Conservation (phyloP, 2,797 vertebrate genomes). For the Amphiprion clarkii region DNA sequence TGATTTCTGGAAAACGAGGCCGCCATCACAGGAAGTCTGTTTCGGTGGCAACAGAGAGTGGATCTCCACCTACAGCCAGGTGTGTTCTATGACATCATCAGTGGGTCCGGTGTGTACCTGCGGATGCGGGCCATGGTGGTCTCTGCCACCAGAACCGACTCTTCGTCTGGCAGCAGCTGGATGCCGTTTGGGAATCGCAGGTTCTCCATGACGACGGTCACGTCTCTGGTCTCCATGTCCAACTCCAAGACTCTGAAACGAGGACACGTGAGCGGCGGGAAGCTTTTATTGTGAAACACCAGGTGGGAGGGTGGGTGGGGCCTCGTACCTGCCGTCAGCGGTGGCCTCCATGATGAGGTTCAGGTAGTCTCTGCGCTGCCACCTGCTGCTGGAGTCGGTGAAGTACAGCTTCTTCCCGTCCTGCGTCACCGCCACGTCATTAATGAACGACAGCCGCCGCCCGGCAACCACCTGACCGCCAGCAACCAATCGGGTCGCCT, state of each 20-base stretch:
- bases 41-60: slow-evolving; percentile 28
- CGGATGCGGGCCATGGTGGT: slow-evolving; percentile 95
- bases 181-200: slow-evolving; percentile 94
- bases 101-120: slow-evolving; percentile 77
- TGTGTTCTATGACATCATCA: background rate
- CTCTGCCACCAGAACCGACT: slow-evolving; percentile 94
- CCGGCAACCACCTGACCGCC: slow-evolving; percentile 87
- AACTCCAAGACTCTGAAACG: slow-evolving; percentile 91
- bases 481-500: slow-evolving; percentile 84
- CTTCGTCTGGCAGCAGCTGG: slow-evolving; percentile 93
- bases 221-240: slow-evolving; percentile 89
- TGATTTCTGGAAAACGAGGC: no score
- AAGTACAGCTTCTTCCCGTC: slow-evolving; percentile 96
- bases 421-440: slow-evolving; percentile 91
- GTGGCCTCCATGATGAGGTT: slow-evolving; percentile 94
- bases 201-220: slow-evolving; percentile 93
- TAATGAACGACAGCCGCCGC: slow-evolving; percentile 92
- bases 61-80: no score
- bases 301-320: no score
- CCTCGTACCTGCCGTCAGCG: slow-evolving; percentile 90
- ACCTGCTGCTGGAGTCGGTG: slow-evolving; percentile 96
- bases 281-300: slow-evolving; percentile 37
- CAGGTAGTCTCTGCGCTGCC: slow-evolving; percentile 93
- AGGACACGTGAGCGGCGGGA: background rate
- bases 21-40: background rate